Percentiles rank a stretch among this genome's conserved stretches.
Conservation (phyloP, 2,888 invertebrate genomes). For the Hemicrepidius hirtus region DNA sequence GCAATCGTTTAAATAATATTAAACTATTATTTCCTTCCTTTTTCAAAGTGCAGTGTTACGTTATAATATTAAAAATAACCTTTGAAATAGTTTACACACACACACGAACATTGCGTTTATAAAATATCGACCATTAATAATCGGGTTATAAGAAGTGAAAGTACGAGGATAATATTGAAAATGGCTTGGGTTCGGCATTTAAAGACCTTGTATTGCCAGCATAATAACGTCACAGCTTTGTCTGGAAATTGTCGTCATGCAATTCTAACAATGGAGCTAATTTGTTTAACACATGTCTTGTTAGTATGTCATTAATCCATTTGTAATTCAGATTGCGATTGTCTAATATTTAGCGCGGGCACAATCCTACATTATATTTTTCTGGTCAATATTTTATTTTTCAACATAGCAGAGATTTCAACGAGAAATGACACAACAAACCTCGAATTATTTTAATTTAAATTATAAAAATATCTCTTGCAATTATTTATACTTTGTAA, state of each 20-base stretch:
- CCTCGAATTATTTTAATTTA: neutral
- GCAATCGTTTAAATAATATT: conserved; percentile 10
- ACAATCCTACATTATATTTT: too few species aligned
- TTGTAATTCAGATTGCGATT: conserved; percentile 13
- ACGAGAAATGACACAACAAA: neutral
- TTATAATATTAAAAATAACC: conserved; percentile 1
- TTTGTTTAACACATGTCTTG: conserved; percentile 25
- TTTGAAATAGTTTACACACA: neutral
- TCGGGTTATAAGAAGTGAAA: conserved; percentile 34
- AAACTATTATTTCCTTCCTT: conserved; percentile 7
- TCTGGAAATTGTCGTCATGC: conserved; percentile 24
- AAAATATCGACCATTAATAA: neutral
- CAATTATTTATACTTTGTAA: too few species aligned
- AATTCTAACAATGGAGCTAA: conserved; percentile 10
- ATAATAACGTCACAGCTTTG: conserved; percentile 18
- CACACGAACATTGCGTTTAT: neutral
- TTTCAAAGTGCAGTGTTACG: neutral
- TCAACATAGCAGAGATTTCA: neutral
- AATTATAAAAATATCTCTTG: too few species aligned
- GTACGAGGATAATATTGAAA: conserved; percentile 24
- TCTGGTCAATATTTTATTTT: too few species aligned
- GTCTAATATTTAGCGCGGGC: conserved; percentile 1
- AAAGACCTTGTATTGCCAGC: conserved; percentile 27
- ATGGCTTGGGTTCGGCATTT: conserved; percentile 36
- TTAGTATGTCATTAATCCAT: conserved; percentile 6